Base-by-base conservation (phyloP, 2,797 vertebrate genomes). In the Neostethus bicornis region DNA sequence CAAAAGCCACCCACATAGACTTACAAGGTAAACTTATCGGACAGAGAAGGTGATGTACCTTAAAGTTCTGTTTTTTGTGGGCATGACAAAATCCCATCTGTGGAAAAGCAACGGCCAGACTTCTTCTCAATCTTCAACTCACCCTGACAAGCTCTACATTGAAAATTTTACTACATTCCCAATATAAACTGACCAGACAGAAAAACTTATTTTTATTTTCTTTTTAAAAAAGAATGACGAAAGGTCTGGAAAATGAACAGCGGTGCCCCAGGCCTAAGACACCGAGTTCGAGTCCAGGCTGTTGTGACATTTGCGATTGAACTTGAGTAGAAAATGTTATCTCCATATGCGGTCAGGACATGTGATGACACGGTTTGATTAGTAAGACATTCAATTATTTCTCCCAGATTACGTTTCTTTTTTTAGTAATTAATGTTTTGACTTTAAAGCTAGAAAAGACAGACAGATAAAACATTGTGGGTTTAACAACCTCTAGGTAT, bases 271-370 rank as follows among this genome's bases (percentile, higher is more conserved):
- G n/a, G n/a, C n/a, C n/a, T 28, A 44, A 67, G 54, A 42, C 28
- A 7, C 35, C 32, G 46, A 4, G 51, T 68, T 19, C 24, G 80
- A 43, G 57, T 11, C 41, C 2, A 1, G 34, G 49, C 60, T 3
- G 26, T 46, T 41, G 54, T 51, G 26, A 57, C 31, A 34, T 9
- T 59, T 63, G 14, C 14, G 51, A 65, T 37, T 56, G 28, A 60
- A 55, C 67, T 54, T 28, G 21, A 2, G 73, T 55, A 11, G 21
- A 67, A 2, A 63, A 54, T 35, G 21, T 53, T 26, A 41, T 54
- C 58, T 70, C 42, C 77, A 81, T 48, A 60, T 84, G 75, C 85
- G 68, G 68, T 66, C 47, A 34, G 23, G 58, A 29, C 71, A 73
- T 49, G 53, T 43, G 48, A 50, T 20, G 29, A 64, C 0, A 31